Conservation (phyloP, 2,888 invertebrate species). For the Diploptera punctata region DNA sequence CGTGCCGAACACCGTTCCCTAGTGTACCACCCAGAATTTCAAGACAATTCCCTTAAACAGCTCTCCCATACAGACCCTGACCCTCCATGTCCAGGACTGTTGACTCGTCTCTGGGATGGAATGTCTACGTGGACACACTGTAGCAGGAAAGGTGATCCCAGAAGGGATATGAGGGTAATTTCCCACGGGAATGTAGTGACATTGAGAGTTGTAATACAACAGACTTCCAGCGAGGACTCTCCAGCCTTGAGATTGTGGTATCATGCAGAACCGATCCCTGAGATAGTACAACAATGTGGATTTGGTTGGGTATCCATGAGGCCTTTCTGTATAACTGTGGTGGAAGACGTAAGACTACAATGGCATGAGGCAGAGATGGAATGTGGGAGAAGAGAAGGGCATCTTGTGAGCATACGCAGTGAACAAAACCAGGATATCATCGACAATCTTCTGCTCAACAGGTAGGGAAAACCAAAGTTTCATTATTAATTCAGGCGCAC, state of each 20-base stretch:
- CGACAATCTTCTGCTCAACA: constrained; percentile 68
- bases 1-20: neutral
- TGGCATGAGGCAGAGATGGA: constrained; percentile 74
- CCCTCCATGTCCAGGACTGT: constrained; percentile 62
- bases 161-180: constrained; percentile 64
- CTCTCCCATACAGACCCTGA: constrained; percentile 41
- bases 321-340: constrained; percentile 69
- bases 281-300: constrained; percentile 69
- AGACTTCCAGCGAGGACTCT: neutral
- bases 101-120: constrained; percentile 64
- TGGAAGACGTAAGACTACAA: constrained; percentile 62
- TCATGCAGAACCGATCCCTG: constrained; percentile 64
- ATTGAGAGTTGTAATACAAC: constrained; percentile 37
- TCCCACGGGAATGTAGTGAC: constrained; percentile 63
- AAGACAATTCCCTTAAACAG: neutral
- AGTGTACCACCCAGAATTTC: too few species aligned
- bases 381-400: constrained; percentile 68
- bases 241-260: constrained; percentile 42
- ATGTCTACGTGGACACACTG: constrained; percentile 66
- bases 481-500: too few species aligned
- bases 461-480: constrained; percentile 57
- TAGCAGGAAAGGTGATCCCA: constrained; percentile 63
- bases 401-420: constrained; percentile 70
- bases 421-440: constrained; percentile 68
- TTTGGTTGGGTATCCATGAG: constrained; percentile 74